Evolutionary conservation across 1,140 invertebrate genomes (phyloP).

Genomic region (Teleopsis dalmanni): DNA sequence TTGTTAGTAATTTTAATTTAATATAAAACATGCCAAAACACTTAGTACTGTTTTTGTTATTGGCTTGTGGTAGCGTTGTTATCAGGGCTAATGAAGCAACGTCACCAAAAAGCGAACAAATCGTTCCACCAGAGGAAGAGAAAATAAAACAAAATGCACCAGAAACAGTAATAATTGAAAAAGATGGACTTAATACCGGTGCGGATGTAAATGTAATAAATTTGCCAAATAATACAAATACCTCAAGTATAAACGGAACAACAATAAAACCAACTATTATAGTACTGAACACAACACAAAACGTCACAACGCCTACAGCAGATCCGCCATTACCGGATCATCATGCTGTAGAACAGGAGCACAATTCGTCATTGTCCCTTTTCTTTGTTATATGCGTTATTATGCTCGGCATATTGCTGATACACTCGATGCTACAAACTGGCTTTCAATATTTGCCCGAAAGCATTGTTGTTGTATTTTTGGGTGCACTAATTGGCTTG

Average conservation of each 20-base stretch:
- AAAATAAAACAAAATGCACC: not conserved
- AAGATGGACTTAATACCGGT: not conserved
- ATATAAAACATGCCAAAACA: too few species aligned
- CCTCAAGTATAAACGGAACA: not conserved
- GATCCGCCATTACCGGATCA: conserved; percentile 53
- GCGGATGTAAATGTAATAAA: not conserved
- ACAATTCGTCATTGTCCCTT: conserved; percentile 92
- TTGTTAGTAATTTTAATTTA: too few species aligned
- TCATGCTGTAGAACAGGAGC: conserved; percentile 87
- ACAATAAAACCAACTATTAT: conserved; percentile 1
- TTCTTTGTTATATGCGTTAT: conserved; percentile 93
- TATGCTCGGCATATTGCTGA: conserved; percentile 85
- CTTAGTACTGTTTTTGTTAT: too few species aligned
- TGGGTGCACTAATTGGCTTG: conserved; percentile 87
- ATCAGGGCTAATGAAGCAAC: too few species aligned
- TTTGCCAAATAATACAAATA: not conserved
- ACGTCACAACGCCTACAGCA: conserved; percentile 18
- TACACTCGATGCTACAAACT: conserved; percentile 90
- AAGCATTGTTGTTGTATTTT: conserved; percentile 92
- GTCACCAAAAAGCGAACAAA: too few species aligned
- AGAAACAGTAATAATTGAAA: not conserved
- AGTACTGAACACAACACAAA: not conserved
- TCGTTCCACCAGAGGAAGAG: not conserved
- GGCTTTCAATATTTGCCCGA: conserved; percentile 96
- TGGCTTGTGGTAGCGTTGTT: too few species aligned